Evolutionary conservation across 2,797 vertebrate species (phyloP), one percentile per base, ranked within the genome.

Genomic region (Fringilla coelebs): DNA sequence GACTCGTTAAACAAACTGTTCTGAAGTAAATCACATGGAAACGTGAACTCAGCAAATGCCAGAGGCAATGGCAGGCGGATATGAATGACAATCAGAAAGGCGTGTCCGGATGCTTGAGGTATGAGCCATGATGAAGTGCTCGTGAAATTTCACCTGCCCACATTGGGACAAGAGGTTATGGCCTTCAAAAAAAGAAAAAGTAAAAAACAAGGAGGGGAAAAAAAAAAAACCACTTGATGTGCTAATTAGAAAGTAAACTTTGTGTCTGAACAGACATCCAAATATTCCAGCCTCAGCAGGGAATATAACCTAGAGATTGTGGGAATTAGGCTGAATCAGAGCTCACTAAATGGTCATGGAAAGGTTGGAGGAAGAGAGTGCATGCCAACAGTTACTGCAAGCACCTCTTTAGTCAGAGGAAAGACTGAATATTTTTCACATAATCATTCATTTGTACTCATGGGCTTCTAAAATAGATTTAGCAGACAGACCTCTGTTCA

Each of bases 21-120:
- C 52, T 86, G 88, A 81, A 94, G 93, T 93, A 96, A 93, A 89
- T 96, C 94, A 89, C 73, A 78, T 49, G 77, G 93, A 96, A 96
- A 96, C 19, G 73, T 85, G 89, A 96, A 94, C 81, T 96, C 94
- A 96, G 95, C 88, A 94, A 88, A 95, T 87, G 95, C 96, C 96
- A 95, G 84, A 93, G 96, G 95, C 94, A 90, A 87, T 58, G 89
- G 93, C 92, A 88, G 91, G 88, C 61, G 40, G 92, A 96, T 96
- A 92, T 75, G 96, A 96, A 89, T 94, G 94, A 95, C 94, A 97
- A 96, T 94, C 96, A 97, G 58, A 83, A 94, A 96, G 96, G 96
- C 75, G 96, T 95, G 96, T 94, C 96, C 34, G 40, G 94, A 97
- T 96, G 84, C 92, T 89, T 96, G 81, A 85, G 81, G 81, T 76